Evolutionary conservation across 2,888 invertebrate genomes (phyloP).

Genomic region (Xanthostigma xanthostigma): DNA sequence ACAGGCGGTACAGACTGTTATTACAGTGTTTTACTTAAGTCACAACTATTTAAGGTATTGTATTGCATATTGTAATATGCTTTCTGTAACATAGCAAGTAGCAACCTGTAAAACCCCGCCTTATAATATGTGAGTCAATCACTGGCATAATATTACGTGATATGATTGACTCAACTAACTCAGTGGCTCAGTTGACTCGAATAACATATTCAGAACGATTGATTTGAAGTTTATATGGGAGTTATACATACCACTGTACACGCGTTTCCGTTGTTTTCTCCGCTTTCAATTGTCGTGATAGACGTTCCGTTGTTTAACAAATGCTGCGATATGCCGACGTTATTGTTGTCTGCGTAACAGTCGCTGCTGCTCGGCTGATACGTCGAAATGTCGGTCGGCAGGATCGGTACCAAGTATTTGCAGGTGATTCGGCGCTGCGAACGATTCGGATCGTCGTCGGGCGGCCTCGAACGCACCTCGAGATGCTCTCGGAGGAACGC

Average conservation of each 20-base stretch:
- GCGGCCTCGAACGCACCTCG: constrained; percentile 30
- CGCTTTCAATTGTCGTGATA: background rate
- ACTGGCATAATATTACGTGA: too few relatives aligned
- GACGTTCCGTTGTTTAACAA: background rate
- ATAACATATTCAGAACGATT: too few relatives aligned
- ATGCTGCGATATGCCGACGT: constrained; percentile 1
- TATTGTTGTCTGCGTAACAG: constrained; percentile 1
- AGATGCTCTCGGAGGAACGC: constrained; percentile 33
- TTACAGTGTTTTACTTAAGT: too few relatives aligned
- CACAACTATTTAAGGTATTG: too few relatives aligned
- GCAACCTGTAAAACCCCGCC: too few relatives aligned
- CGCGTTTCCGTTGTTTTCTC: background rate
- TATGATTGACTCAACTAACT: too few relatives aligned
- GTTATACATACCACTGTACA: background rate
- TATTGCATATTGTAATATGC: too few relatives aligned
- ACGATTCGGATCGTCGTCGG: constrained; percentile 14
- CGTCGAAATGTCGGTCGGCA: constrained; percentile 17
- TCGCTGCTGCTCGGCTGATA: background rate
- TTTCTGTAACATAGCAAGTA: too few relatives aligned
- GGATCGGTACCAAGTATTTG: constrained; percentile 32
- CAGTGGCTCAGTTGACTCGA: too few relatives aligned
- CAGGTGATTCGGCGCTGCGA: constrained; percentile 33
- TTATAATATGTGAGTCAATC: too few relatives aligned
- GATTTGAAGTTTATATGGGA: too few relatives aligned
- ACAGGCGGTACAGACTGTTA: too few relatives aligned